Evolutionary conservation across 2,888 invertebrate genomes (phyloP), one percentile per base, ranked within the genome.

Genomic region (Epistrophe grossulariae): DNA sequence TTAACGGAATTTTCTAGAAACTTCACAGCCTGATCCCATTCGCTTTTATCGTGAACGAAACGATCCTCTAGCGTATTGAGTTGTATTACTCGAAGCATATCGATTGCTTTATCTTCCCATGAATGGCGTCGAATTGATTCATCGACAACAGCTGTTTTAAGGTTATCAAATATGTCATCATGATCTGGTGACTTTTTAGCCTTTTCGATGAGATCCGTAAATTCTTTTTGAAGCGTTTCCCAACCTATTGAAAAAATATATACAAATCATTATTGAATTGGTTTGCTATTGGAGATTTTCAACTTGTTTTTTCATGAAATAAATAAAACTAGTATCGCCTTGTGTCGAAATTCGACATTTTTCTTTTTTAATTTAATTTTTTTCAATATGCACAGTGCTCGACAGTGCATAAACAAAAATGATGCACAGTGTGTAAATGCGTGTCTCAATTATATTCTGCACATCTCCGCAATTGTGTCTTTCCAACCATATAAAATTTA

Each of bases 1-100:
- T 94, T 95, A 0, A 99, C 94, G 1, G 97, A 97, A 0, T 94
- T 94, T 92, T 99, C 98, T 93, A 99, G 95, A 92, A 99, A 98
- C 89, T 95, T 94, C 10, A 98, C 96, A 17, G 99, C 98, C 43
- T 95, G 94, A 93, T 99, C 99, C 99, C 99, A 99, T 88, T 98
- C 97, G 17, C 95, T 93, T 92, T 97, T 97, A 91, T 98, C 97
- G 78, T 95, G 95, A 11, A 98, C 96, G 45, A 96, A 96, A 13
- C 97, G 94, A 93, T 98, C 98, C 92, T 99, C 99, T 28, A 99
- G 93, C 0, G 98, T 97, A 93, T 99, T 99, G 81, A 98, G 93
- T 92, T 99, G 99, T 80, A 99, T 97, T 6, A 99, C 98, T n/a
- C 98, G 94, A 17, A 99, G 93, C 93, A 97, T 97, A 93, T 97